These are phyloP conservation scores for Gallirallus australis DNA, from an alignment of 2,797 vertebrate genomes.

Conservation along the genomic window DNA sequence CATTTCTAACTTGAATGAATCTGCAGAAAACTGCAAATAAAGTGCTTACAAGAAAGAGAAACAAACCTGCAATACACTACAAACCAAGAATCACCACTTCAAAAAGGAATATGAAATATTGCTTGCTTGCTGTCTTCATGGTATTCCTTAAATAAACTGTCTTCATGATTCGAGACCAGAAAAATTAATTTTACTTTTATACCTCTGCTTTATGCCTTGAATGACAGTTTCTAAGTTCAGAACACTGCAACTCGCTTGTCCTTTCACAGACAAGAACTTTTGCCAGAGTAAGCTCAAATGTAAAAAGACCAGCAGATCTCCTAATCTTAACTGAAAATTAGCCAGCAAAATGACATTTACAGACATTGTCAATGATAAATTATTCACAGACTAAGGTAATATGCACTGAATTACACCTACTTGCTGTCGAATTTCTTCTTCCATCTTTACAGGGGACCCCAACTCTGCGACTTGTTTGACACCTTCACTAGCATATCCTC, in stretches of 20 bases:
- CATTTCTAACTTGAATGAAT: background rate
- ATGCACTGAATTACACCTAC: conserved; percentile 76
- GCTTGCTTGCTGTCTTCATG: background rate
- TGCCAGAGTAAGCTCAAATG: background rate
- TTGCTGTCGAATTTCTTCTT: conserved; percentile 98
- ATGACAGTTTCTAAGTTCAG: background rate
- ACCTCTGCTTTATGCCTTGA: background rate
- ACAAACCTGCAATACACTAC: background rate
- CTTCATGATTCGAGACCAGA: background rate
- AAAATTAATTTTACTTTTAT: background rate
- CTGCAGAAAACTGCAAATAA: background rate
- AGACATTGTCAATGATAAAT: background rate
- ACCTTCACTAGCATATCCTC: conserved; percentile 91
- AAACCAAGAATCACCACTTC: background rate
- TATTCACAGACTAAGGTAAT: background rate
- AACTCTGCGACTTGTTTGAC: conserved; percentile 95
- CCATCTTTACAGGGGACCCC: conserved; percentile 98
- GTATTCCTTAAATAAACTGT: background rate
- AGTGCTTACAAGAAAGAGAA: background rate
- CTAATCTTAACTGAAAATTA: background rate
- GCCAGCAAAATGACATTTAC: background rate
- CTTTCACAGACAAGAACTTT: background rate
- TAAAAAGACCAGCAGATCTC: background rate
- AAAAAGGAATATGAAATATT: background rate
- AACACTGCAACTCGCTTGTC: background rate